Conservation (phyloP, 1,140 invertebrate species). For the Sarcophaga peregrina region DNA sequence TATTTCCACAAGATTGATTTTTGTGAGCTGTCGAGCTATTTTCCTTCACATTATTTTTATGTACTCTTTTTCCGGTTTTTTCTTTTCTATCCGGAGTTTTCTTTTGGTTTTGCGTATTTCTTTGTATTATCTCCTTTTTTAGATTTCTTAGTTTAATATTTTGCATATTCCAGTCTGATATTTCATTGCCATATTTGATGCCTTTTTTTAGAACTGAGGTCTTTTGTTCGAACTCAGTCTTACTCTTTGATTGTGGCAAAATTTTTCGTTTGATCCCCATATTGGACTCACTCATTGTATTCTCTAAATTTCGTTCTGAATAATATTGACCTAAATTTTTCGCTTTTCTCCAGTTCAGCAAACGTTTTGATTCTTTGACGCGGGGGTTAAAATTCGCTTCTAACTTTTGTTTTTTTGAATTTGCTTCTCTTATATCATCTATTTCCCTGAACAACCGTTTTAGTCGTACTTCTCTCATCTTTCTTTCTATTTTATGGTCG, state of each 20-base stretch:
- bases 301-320: constrained; percentile 53
- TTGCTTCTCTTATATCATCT: constrained; percentile 57
- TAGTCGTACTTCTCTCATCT: constrained; percentile 60
- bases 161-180: constrained; percentile 55
- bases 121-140: not conserved
- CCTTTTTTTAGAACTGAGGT: constrained; percentile 52
- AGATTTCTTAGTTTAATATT: constrained; percentile 42
- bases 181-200: constrained; percentile 58
- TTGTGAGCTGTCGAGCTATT: too few relatives aligned
- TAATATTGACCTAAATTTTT: constrained; percentile 56
- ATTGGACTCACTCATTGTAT: not conserved
- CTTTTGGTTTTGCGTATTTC: not conserved
- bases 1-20: too few relatives aligned
- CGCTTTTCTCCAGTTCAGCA: constrained; percentile 51
- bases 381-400: too few relatives aligned
- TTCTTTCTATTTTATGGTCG: constrained; percentile 60
- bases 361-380: constrained; percentile 47
- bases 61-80: too few relatives aligned
- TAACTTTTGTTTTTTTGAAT: not conserved
- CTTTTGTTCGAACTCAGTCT: constrained; percentile 18
- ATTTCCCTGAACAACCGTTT: constrained; percentile 60
- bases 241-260: too few relatives aligned
- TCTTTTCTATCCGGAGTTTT: not conserved
- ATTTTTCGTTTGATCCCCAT: not conserved
- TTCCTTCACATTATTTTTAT: too few relatives aligned